A percentile compares a stretch with the other conserved stretches of the same genome.
phyloP scores from a whole-genome alignment of 2,797 vertebrate genomes.

The Gallirallus australis region DNA sequence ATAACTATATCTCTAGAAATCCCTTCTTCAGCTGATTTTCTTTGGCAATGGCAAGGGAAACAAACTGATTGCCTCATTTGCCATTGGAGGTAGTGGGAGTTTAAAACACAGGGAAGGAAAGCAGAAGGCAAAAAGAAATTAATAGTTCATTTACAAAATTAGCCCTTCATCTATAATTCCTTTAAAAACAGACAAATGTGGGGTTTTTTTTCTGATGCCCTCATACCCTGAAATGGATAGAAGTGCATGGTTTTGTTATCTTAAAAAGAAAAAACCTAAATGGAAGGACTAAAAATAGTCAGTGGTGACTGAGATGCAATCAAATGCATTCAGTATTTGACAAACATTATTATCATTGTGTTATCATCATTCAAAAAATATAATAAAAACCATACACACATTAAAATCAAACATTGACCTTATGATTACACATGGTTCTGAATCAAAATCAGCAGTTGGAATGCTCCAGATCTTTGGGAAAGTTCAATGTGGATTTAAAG shows the following conservation, averaged over 20 bases:
- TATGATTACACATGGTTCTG: background rate
- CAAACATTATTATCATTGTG: background rate
- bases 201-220: background rate
- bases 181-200: background rate
- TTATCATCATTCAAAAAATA: background rate
- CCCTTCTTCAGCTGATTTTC: background rate
- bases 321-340: background rate
- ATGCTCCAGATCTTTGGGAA: background rate
- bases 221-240: background rate
- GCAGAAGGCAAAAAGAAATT: background rate
- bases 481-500: background rate
- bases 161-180: background rate
- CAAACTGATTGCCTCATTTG: background rate
- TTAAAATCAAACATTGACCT: constrained; percentile 9
- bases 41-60: background rate
- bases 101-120: background rate
- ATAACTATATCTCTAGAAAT: background rate
- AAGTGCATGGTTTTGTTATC: background rate
- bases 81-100: background rate
- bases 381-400: background rate
- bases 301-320: background rate
- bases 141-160: background rate
- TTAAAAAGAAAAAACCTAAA: background rate
- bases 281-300: background rate
- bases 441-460: constrained; percentile 23